phyloP scores from a whole-genome alignment of 37 sponge, comb jelly and placozoan species.

The Beroe forskalii region DNA sequence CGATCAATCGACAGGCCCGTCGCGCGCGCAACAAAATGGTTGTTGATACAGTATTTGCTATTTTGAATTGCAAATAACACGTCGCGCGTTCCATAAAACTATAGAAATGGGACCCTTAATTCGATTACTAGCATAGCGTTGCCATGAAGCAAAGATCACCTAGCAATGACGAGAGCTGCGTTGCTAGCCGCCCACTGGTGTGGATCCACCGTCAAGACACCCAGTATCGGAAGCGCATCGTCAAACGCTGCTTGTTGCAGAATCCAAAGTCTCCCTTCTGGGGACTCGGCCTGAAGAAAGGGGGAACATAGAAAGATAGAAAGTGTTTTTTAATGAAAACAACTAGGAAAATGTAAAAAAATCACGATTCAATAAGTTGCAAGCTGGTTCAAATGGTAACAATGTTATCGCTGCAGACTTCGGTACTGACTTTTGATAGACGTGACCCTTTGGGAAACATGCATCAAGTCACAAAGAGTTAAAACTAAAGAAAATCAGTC shows the following conservation, averaged over 20 bases:
- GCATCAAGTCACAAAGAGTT: no score
- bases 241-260: slow-evolving; percentile 58
- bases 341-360: no score
- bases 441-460: no score
- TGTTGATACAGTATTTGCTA: neutral
- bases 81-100: neutral
- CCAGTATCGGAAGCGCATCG: slow-evolving; percentile 57
- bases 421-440: no score
- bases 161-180: slow-evolving; percentile 48
- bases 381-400: no score
- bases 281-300: slow-evolving; percentile 31
- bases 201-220: slow-evolving; percentile 53
- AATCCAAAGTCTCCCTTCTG: slow-evolving; percentile 54
- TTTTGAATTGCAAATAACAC: neutral
- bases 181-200: slow-evolving; percentile 64
- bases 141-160: neutral
- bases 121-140: neutral
- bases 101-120: neutral
- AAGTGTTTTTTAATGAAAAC: no score
- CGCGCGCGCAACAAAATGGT: neutral
- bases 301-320: no score
- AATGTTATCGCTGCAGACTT: no score
- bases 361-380: no score
- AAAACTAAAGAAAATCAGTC: no score
- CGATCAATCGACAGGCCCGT: no score